These are phyloP conservation scores for Ameiurus melas DNA, from an alignment of 2,113 vertebrate species.

Conservation along the genomic window DNA sequence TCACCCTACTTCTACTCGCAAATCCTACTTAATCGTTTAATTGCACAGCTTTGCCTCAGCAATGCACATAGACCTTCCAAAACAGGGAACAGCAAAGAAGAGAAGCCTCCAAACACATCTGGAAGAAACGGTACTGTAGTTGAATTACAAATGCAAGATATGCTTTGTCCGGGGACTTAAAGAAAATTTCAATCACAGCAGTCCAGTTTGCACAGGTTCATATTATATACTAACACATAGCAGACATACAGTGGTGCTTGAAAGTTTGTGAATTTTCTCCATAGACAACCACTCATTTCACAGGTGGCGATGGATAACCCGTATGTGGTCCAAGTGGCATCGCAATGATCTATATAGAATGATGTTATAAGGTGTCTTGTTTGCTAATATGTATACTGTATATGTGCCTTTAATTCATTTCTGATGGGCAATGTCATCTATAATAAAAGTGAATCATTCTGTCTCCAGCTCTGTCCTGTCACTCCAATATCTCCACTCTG, in stretches of 20 bases:
- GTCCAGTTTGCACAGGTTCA: slow-evolving; percentile 28
- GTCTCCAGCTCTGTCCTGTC: no score
- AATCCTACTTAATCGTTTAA: slow-evolving; percentile 38
- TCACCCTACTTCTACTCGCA: slow-evolving; percentile 1
- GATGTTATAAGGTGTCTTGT: no score
- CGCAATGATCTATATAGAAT: no score
- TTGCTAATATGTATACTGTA: no score
- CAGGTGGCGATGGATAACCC: neutral
- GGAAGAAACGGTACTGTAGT: neutral
- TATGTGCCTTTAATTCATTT: no score
- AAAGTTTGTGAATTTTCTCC: no score
- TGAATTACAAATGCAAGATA: neutral
- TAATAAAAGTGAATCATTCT: no score
- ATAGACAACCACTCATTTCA: no score
- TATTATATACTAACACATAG: slow-evolving; percentile 9
- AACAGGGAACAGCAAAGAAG: neutral
- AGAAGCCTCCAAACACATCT: neutral
- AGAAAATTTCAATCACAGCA: slow-evolving; percentile 21
- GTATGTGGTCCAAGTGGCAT: no score
- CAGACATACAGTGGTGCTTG: no score
- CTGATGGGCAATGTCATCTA: no score
- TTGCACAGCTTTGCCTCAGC: neutral
- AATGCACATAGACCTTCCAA: neutral
- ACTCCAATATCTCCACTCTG: no score
- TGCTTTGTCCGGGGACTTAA: neutral